A percentile compares a stretch with the other conserved stretches of the same genome.
Conservation (phyloP, 2,888 invertebrate species). For the Spicauda simplicius region DNA sequence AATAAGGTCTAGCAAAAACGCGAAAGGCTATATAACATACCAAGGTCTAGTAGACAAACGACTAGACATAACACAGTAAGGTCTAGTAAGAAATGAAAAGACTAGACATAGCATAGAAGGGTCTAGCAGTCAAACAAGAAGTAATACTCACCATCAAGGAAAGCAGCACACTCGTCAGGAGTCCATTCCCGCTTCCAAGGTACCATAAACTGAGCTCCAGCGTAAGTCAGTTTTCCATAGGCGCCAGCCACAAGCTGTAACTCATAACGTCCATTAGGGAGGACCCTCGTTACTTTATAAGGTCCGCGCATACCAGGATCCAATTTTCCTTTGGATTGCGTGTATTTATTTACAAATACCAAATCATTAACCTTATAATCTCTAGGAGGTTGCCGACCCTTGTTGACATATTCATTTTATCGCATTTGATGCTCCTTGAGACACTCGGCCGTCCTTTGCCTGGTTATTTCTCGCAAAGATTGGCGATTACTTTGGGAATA, state of each 20-base stretch:
- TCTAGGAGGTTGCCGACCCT: not conserved
- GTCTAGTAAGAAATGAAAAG: no score
- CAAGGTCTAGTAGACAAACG: no score
- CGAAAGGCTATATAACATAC: no score
- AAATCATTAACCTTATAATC: not conserved
- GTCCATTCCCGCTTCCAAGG: no score
- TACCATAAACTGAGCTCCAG: slow-evolving; percentile 5
- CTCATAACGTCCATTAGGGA: not conserved
- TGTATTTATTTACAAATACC: not conserved
- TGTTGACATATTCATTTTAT: not conserved
- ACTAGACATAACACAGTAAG: no score
- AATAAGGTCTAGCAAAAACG: no score
- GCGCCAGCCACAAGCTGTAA: not conserved
- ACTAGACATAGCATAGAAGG: no score
- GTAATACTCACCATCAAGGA: slow-evolving; percentile 17
- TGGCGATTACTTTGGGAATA: slow-evolving; percentile 24
- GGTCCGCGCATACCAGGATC: slow-evolving; percentile 16
- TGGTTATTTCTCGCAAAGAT: not conserved
- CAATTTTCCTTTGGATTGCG: slow-evolving; percentile 13
- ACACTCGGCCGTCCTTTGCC: not conserved
- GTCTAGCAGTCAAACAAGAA: no score
- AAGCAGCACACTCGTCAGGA: slow-evolving; percentile 6
- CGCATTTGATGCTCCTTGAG: not conserved
- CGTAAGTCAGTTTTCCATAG: slow-evolving; percentile 9
- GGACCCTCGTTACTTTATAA: not conserved